Percentiles rank a stretch among this genome's conserved stretches.
phyloP scores from a whole-genome alignment of 2,113 vertebrate genomes.

The Leptocoma aspasia region DNA sequence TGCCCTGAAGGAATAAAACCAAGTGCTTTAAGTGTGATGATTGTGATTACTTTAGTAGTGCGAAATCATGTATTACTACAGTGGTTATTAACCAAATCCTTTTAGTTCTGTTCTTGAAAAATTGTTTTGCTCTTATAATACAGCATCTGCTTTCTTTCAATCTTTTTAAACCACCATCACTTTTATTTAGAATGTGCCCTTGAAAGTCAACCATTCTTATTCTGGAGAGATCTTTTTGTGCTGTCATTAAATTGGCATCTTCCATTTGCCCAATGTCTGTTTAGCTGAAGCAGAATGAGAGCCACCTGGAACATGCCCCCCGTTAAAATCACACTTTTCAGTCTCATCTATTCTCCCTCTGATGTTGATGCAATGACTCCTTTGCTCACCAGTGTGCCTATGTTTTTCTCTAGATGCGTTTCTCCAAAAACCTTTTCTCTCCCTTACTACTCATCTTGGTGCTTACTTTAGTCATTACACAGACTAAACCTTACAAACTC shows the following conservation, averaged over 20 bases:
- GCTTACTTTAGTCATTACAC: background rate
- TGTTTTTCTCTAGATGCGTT: background rate
- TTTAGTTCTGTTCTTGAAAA: background rate
- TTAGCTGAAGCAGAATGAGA: background rate
- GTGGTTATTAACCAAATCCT: background rate
- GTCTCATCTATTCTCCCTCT: background rate
- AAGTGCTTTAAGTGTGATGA: background rate
- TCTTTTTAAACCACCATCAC: background rate
- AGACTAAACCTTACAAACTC: background rate
- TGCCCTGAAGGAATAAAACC: background rate
- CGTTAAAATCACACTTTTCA: background rate
- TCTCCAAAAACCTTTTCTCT: background rate
- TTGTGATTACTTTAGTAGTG: background rate
- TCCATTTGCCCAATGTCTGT: background rate
- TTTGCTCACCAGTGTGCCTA: background rate
- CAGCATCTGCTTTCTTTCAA: background rate
- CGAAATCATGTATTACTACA: background rate
- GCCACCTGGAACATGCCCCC: background rate
- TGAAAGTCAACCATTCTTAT: background rate
- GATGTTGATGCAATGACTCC: background rate
- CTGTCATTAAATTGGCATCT: background rate
- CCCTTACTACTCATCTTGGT: background rate
- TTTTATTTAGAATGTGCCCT: background rate
- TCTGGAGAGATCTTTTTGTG: background rate
- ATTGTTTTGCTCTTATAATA: background rate